A percentile compares a stretch with the other conserved stretches of the same genome.
These are phyloP conservation scores for Ctena decussata DNA, from an alignment of 2,888 invertebrate species.

Conservation along the genomic window DNA sequence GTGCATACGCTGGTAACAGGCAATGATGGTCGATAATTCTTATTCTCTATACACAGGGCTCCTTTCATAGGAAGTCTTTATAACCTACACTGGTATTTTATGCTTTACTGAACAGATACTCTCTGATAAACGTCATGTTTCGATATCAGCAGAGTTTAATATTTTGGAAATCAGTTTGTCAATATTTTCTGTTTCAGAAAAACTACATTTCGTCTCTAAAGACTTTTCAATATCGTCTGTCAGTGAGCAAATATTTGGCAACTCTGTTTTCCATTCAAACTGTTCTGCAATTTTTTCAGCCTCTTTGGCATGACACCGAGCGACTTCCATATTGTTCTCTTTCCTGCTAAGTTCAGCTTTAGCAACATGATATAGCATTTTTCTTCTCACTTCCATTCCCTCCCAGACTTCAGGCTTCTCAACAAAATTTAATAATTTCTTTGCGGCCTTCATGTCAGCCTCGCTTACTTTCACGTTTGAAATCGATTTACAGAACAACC, in stretches of 20 bases:
- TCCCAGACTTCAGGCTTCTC: constrained; percentile 44
- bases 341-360: constrained; percentile 39
- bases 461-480: constrained; percentile 18
- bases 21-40: too few species aligned
- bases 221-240: background rate
- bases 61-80: too few species aligned
- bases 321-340: constrained; percentile 25
- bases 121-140: too few species aligned
- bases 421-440: constrained; percentile 32
- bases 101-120: too few species aligned
- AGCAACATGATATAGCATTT: constrained; percentile 48
- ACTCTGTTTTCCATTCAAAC: constrained; percentile 35
- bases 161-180: too few species aligned
- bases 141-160: too few species aligned
- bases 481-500: constrained; percentile 50
- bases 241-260: constrained; percentile 19
- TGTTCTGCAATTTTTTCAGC: constrained; percentile 29
- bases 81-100: too few species aligned
- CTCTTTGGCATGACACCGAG: constrained; percentile 32
- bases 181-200: too few species aligned
- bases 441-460: constrained; percentile 40
- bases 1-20: too few species aligned
- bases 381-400: constrained; percentile 44
- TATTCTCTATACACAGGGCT: too few species aligned
- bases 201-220: too few species aligned